Conservation (phyloP, 2,797 vertebrate genomes). For the Sebastes iracundus region DNA sequence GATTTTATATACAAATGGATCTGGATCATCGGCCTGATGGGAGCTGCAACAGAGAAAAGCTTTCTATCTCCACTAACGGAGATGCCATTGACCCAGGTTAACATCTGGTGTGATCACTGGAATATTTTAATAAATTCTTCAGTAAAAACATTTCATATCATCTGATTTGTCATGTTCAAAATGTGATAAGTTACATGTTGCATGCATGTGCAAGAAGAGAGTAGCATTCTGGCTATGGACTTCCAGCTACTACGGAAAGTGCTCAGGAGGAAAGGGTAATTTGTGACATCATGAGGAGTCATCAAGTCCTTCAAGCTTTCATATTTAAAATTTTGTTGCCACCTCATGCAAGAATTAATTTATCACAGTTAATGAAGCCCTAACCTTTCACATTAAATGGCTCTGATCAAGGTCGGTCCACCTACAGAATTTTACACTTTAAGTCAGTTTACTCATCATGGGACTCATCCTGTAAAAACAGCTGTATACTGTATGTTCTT, state of each 20-base stretch:
- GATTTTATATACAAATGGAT: not conserved
- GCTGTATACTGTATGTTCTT: no score
- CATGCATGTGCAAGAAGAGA: not conserved
- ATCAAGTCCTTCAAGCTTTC: not conserved
- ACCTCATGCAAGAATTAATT: not conserved
- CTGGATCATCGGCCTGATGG: not conserved
- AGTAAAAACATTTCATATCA: not conserved
- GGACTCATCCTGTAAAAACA: not conserved
- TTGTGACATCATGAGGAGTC: not conserved
- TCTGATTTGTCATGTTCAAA: not conserved
- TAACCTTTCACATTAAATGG: not conserved
- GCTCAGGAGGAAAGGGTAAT: not conserved
- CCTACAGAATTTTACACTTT: not conserved
- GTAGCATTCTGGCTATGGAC: not conserved
- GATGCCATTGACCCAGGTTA: not conserved
- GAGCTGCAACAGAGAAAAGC: not conserved
- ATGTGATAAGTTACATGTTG: not conserved
- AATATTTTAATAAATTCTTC: not conserved
- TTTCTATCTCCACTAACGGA: not conserved
- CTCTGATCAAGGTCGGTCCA: not conserved
- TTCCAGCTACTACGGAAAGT: not conserved
- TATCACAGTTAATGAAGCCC: not conserved
- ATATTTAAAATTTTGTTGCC: not conserved
- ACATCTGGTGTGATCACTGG: not conserved
- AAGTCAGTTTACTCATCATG: not conserved